These are phyloP conservation scores for Siniperca obscura DNA, from an alignment of 2,797 vertebrate species.

Conservation along the genomic window DNA sequence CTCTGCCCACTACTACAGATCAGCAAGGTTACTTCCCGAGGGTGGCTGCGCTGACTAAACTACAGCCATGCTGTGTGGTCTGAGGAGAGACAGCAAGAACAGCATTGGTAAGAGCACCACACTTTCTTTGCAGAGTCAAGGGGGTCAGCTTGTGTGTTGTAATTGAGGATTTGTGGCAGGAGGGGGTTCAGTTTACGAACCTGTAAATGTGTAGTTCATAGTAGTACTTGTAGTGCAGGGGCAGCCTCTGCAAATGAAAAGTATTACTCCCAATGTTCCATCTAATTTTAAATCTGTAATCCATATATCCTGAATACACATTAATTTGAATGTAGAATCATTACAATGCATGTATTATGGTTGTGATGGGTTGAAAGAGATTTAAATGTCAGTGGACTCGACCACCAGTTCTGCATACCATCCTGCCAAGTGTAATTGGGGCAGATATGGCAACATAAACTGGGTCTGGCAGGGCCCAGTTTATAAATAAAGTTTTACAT, in stretches of 20 bases:
- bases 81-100: conserved; percentile 85
- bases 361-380: conserved; percentile 22
- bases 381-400: conserved; percentile 44
- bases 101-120: conserved; percentile 80
- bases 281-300: neutral
- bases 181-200: conserved; percentile 8
- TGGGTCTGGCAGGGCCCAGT: conserved; percentile 66
- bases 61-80: conserved; percentile 86
- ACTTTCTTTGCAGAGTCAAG: conserved; percentile 33
- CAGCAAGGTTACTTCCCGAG: conserved; percentile 62
- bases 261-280: neutral
- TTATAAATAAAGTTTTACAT: conserved; percentile 81
- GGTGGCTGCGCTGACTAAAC: conserved; percentile 66
- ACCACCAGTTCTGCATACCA: conserved; percentile 42
- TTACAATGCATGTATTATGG: conserved; percentile 5
- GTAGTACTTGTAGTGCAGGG: neutral
- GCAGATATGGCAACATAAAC: conserved; percentile 71
- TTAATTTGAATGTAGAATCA: neutral
- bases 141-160: conserved; percentile 25
- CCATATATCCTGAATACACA: neutral
- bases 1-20: conserved; percentile 53
- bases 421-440: conserved; percentile 55
- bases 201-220: conserved; percentile 15
- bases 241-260: neutral
- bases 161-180: conserved; percentile 23